phyloP scores from a whole-genome alignment of 1,140 invertebrate genomes.

The Cydia strobilella region DNA sequence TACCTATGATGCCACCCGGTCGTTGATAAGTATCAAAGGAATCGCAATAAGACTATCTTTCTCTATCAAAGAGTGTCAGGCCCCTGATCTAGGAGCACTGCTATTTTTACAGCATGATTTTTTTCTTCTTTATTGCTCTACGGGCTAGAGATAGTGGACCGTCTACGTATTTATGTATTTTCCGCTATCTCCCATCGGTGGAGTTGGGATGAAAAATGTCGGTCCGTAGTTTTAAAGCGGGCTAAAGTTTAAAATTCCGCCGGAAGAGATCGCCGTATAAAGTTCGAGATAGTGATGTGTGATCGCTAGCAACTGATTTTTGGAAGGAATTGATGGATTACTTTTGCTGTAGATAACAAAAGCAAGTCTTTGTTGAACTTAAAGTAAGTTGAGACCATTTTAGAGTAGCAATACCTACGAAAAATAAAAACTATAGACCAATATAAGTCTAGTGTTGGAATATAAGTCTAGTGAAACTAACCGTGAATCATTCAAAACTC shows the following conservation, averaged over 20 bases:
- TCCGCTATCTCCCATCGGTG: not conserved
- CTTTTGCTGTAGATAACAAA: not conserved
- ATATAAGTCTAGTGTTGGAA: no score
- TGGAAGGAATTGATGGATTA: not conserved
- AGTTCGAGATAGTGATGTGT: conserved; percentile 16
- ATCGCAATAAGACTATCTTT: no score
- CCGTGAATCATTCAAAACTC: no score
- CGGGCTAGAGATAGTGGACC: not conserved
- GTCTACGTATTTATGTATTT: not conserved
- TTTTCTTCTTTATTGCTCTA: not conserved
- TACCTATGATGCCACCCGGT: no score
- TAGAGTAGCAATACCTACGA: no score
- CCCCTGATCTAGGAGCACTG: no score
- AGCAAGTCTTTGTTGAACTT: not conserved
- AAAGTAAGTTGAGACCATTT: not conserved
- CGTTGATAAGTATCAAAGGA: no score
- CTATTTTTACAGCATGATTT: not conserved
- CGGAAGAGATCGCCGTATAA: conserved; percentile 5
- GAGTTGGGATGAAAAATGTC: conserved; percentile 30
- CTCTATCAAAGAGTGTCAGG: no score
- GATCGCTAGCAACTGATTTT: not conserved
- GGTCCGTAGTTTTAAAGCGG: conserved; percentile 8
- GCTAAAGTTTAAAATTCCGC: conserved; percentile 3
- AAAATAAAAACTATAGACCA: no score
- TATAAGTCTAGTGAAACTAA: no score